Evolutionary conservation across 2,113 vertebrate genomes (phyloP), one percentile per base, ranked within the genome.

Genomic region (Strix uralensis): DNA sequence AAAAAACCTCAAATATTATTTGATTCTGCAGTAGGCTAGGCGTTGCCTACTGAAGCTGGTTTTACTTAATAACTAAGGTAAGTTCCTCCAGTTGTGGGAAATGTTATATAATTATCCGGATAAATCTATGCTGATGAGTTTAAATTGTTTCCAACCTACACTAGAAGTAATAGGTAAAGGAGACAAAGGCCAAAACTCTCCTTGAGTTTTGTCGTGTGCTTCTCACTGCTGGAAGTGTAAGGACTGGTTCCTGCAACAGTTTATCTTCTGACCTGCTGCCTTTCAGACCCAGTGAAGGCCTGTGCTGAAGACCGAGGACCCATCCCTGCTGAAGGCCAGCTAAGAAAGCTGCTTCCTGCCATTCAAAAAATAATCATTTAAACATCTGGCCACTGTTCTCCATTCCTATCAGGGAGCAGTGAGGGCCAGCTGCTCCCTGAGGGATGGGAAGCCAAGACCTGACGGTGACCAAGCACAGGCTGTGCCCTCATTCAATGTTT

Each of bases 391-490:
- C 10, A 58, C n/a, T 55, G 13, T n/a, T 44, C 9, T 82, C 22
- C 9, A 6, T n/a, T 36, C 6, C 15, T 38, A 7, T 47, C 32
- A 65, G 29, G 26, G 5, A 79, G 5, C 19, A 52, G 20, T 46
- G 36, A 83, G 32, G 34, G 3, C 11, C 21, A 72, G 8, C 13
- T 63, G 8, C 21, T 75, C 3, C 18, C 52, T 44, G 29, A 79
- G 17, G 16, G 15, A 51, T 32, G 19, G 25, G n/a, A 90, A 74
- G 25, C 8, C 38, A 79, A 65, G 32, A 52, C 9, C 15, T 25
- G 10, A 51, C 0, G 3, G 5, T 49, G 14, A 44, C 11, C 7
- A 22, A 73, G 15, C 5, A 30, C 10, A 44, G 15, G 5, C 9
- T 47, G 17, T 70, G 18, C 11, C 19, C 22, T 80, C 34, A 36